These are phyloP conservation scores for Xiphorhynchus erythropygius DNA, from an alignment of 2,797 vertebrate species.

Conservation along the genomic window DNA sequence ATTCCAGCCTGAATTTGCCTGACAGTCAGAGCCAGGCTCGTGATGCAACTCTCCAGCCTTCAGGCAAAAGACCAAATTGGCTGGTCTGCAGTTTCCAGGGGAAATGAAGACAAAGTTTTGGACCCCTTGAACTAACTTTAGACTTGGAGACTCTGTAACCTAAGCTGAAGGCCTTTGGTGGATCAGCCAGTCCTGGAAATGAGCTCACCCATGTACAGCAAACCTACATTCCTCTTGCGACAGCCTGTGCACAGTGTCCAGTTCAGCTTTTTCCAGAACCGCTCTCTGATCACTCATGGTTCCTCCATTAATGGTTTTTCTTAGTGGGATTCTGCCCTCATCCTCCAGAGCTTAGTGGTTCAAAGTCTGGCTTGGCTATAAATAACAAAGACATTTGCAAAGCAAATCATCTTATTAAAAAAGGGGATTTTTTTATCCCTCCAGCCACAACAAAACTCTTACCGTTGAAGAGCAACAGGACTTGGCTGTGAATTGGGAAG, in stretches of 20 bases:
- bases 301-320: slow-evolving; percentile 57
- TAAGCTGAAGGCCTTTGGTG: slow-evolving; percentile 13
- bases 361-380: slow-evolving; percentile 44
- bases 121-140: slow-evolving; percentile 33
- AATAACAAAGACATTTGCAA: slow-evolving; percentile 67
- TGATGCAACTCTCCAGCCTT: not conserved
- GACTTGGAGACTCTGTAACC: slow-evolving; percentile 25
- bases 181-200: slow-evolving; percentile 48
- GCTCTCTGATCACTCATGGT: slow-evolving; percentile 48
- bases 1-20: not conserved
- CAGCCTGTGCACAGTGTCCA: slow-evolving; percentile 16
- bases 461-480: slow-evolving; percentile 42
- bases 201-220: not conserved
- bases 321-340: slow-evolving; percentile 63
- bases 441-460: slow-evolving; percentile 62
- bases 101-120: slow-evolving; percentile 1
- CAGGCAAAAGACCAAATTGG: slow-evolving; percentile 22
- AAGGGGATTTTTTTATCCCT: slow-evolving; percentile 38
- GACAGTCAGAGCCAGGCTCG: not conserved
- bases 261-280: slow-evolving; percentile 53
- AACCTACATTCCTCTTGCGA: slow-evolving; percentile 38
- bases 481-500: slow-evolving; percentile 53
- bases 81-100: not conserved
- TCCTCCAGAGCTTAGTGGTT: slow-evolving; percentile 51
- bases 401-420: slow-evolving; percentile 67